Evolutionary conservation across 2,888 invertebrate genomes (phyloP).

Genomic region (Anoncus sp.): DNA sequence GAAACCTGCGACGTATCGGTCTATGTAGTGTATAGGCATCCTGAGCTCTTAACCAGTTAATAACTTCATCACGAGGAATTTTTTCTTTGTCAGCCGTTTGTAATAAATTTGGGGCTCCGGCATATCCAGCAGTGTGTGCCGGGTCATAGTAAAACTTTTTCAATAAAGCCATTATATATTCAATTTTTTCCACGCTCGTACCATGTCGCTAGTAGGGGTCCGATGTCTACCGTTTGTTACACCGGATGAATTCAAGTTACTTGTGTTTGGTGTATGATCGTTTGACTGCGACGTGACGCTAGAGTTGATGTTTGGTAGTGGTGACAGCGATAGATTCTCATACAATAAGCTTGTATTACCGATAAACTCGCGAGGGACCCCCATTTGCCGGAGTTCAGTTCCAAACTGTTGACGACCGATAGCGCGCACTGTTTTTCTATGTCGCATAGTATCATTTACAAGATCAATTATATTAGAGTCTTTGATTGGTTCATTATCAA

Average conservation of each 20-base stretch:
- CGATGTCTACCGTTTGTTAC: no score
- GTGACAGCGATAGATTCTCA: no score
- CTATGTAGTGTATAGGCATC: not conserved
- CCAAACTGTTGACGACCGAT: constrained; percentile 4
- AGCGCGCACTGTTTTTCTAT: not conserved
- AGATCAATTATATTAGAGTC: constrained; percentile 54
- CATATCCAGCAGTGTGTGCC: not conserved
- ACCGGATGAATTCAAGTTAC: no score
- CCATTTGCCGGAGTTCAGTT: constrained; percentile 9
- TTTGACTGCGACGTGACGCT: no score
- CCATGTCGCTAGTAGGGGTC: no score
- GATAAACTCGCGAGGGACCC: constrained; percentile 32
- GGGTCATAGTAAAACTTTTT: no score
- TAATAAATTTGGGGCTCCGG: no score
- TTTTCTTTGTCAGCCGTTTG: constrained; percentile 2
- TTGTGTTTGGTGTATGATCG: no score
- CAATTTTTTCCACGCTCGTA: no score
- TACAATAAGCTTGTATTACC: constrained; percentile 11
- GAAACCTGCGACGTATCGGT: not conserved
- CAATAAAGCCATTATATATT: no score
- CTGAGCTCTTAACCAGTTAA: not conserved
- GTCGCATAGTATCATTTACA: constrained; percentile 44
- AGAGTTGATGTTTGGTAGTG: no score
- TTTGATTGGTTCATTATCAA: constrained; percentile 19
- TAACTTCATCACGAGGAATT: not conserved